Evolutionary conservation across 2,888 invertebrate genomes (phyloP), one percentile per base, ranked within the genome.

Genomic region (Troides aeacus): DNA sequence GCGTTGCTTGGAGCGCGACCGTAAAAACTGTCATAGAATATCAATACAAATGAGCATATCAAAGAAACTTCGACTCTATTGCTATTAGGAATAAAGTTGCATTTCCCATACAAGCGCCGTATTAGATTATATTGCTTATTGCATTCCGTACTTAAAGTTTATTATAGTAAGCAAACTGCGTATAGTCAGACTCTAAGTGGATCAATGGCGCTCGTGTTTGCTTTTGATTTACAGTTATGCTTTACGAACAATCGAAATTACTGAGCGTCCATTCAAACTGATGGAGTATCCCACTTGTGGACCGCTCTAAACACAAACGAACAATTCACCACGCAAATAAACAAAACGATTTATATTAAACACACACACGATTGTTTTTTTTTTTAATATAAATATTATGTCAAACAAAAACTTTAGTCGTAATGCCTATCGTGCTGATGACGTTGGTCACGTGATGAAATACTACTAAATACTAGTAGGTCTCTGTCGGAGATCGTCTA

Each of bases 21-120:
- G 78, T 82, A 84, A 84, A 77, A 81, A 81, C 82, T 78, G 75
- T 78, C 79, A 77, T 78, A 74, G 84, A 85, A 85, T 84, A 84
- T 79, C 77, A 82, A 80, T 79, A 73, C 36, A 62, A 18, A 24
- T 24, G 56, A 62, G 23, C 42, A 21, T 68, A 70, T 73, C 72
- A 68, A 23, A 68, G 61, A 36, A 75, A 67, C 75, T 73, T 76
- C 50, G 72, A 72, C 72, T 64, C 59, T 76, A 70, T 69, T n/a
- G 24, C 12, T 18, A 39, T 42, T 50, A 0, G 18, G 0, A 0
- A 4, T 64, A 67, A n/a, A 60, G 57, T 62, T 42, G 39, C 23
- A 39, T 42, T 62, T 63, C 7, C 0, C 46, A 17, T 66, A 4
- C 17, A 23, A 4, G 18, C 17, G 21, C 56, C 8, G 50, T 67